A percentile compares a stretch with the other conserved stretches of the same genome.
Evolutionary conservation across 1,140 invertebrate species (phyloP).

Genomic region (Nasonia vitripennis): DNA sequence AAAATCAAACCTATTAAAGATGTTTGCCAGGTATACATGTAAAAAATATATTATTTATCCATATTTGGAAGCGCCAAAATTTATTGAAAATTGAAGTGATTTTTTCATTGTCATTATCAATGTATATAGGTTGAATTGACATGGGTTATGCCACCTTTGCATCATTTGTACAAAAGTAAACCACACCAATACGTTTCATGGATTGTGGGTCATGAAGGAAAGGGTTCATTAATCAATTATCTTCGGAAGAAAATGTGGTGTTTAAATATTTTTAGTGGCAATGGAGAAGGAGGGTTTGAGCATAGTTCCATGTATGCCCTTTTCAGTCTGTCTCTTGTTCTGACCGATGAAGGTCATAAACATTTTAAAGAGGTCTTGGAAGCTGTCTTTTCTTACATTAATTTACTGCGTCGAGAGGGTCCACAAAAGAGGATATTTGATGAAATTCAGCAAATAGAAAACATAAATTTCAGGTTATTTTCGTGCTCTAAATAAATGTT

Average conservation of each 20-base stretch:
- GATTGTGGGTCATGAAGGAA: conserved; percentile 91
- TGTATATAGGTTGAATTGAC: conserved; percentile 81
- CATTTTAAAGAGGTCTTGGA: conserved; percentile 83
- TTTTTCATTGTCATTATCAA: not conserved
- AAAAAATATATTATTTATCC: not conserved
- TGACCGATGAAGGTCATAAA: conserved; percentile 87
- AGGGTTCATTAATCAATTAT: conserved; percentile 89
- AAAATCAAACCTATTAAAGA: conserved; percentile 89
- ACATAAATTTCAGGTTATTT: conserved; percentile 78
- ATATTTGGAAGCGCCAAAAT: no score
- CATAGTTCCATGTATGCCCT: conserved; percentile 83
- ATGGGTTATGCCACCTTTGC: conserved; percentile 88
- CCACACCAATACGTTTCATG: conserved; percentile 88
- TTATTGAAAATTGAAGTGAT: not conserved
- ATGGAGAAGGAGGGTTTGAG: conserved; percentile 85
- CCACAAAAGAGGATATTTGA: conserved; percentile 83
- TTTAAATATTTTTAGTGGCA: conserved; percentile 85
- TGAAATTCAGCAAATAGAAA: conserved; percentile 83
- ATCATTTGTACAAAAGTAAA: conserved; percentile 84
- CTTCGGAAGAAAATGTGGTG: conserved; percentile 91
- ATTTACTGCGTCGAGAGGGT: conserved; percentile 79
- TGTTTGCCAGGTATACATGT: conserved; percentile 75
- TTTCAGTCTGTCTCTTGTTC: conserved; percentile 83
- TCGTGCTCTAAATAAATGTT: not conserved
- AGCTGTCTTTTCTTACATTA: conserved; percentile 84